Evolutionary conservation across 2,113 vertebrate genomes (phyloP).

Genomic region (Dasypus novemcinctus): DNA sequence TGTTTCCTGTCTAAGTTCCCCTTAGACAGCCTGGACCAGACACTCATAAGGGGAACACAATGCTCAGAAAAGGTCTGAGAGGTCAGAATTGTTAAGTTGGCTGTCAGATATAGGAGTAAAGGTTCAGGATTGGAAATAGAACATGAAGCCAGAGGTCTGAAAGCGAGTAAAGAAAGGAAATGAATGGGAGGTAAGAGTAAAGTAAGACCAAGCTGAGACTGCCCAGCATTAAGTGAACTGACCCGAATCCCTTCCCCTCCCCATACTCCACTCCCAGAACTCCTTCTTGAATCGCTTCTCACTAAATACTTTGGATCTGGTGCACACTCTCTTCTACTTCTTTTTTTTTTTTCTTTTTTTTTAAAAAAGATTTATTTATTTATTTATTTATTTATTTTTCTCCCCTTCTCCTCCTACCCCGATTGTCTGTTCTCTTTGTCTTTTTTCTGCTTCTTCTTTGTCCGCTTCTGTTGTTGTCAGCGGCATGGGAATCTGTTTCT

Average conservation of each 20-base stretch:
- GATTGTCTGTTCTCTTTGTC: too few relatives aligned
- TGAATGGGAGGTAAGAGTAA: neutral
- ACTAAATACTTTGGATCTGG: neutral
- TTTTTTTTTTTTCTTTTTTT: too few relatives aligned
- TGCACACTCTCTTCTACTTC: neutral
- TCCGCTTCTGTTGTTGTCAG: too few relatives aligned
- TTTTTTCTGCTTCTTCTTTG: too few relatives aligned
- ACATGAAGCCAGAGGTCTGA: conserved; percentile 4
- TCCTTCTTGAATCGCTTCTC: neutral
- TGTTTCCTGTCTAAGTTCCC: neutral
- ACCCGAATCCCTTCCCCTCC: neutral
- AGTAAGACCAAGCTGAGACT: neutral
- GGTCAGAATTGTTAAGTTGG: conserved; percentile 27
- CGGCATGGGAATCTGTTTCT: too few relatives aligned
- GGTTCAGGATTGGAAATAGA: neutral
- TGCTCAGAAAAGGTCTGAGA: conserved; percentile 17
- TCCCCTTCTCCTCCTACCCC: too few relatives aligned
- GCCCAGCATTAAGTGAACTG: neutral
- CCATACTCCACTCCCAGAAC: neutral
- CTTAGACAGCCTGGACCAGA: neutral
- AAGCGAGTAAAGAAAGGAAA: conserved; percentile 22
- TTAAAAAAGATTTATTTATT: too few relatives aligned
- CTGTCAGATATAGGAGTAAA: conserved; percentile 15
- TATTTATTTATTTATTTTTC: too few relatives aligned
- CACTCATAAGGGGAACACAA: neutral